Percentiles rank a stretch among this genome's conserved stretches.
phyloP scores from a whole-genome alignment of 2,888 invertebrate genomes.

The Cotesia congregata region DNA sequence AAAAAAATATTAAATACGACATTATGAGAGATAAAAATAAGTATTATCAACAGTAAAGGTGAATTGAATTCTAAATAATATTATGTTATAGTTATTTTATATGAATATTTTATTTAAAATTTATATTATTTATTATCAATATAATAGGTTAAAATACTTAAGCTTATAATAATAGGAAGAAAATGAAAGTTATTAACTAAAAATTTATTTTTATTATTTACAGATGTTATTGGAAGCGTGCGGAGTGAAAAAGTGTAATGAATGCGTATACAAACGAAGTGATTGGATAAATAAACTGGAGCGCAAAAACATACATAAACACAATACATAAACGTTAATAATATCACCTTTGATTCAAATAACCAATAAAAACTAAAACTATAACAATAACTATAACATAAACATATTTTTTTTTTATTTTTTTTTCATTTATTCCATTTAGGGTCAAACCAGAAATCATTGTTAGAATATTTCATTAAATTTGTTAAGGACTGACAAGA shows the following conservation, averaged over 20 bases:
- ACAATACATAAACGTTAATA: slow-evolving; percentile 50
- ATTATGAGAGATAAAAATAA: no score
- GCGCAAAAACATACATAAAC: slow-evolving; percentile 40
- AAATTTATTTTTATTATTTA: slow-evolving; percentile 31
- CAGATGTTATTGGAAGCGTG: slow-evolving; percentile 64
- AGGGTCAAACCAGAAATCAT: slow-evolving; percentile 47
- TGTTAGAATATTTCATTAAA: slow-evolving; percentile 53
- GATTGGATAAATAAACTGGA: slow-evolving; percentile 54
- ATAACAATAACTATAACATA: slow-evolving; percentile 40
- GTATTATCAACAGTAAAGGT: no score
- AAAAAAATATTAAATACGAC: no score
- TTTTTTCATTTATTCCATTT: slow-evolving; percentile 46
- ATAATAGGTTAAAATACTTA: no score
- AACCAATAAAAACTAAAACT: slow-evolving; percentile 53
- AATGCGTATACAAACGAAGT: slow-evolving; percentile 56
- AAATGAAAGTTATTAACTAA: neutral
- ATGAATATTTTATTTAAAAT: no score
- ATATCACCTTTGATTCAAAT: slow-evolving; percentile 61
- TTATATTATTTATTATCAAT: no score
- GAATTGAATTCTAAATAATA: no score
- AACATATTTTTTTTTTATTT: slow-evolving; percentile 25
- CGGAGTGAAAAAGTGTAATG: slow-evolving; percentile 63
- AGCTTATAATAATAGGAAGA: no score
- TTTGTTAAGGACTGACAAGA: slow-evolving; percentile 9
- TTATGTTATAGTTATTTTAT: no score